Evolutionary conservation across 2,113 vertebrate species (phyloP), one percentile per base, ranked within the genome.

Genomic region (Pluvianellus socialis): DNA sequence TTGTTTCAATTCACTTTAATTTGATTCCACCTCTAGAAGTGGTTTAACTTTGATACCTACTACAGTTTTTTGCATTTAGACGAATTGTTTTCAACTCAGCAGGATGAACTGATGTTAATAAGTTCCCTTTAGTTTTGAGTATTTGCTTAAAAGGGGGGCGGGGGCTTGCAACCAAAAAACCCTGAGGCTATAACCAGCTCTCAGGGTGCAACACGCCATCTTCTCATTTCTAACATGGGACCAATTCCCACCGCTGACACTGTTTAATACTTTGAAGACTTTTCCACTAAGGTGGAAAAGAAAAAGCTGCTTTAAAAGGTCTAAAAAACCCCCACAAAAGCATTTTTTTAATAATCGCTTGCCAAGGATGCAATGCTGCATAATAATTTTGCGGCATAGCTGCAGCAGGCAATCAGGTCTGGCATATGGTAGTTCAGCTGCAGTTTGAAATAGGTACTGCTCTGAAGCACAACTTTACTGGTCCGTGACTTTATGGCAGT

Each of bases 401-500:
- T 94, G 76, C 62, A 94, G 82, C 82, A 95, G 73, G 68, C 58
- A 89, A 84, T 84, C 75, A 80, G 83, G 80, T 88, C 4, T 79
- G 73, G 80, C 42, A 44, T 44, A 74, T 13, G 26, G 59, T 38
- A 91, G 96, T 74, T 95, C 91, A 86, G 59, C 61, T 49, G 28
- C 65, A 91, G 84, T 82, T 20, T 92, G 87, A 44, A 74, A 90
- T 2, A 87, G 72, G 80, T 30, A 55, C 49, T 35, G 49, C 42
- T 96, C 35, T 94, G 79, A 95, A 94, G 87, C 83, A 56, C 77
- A 53, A 66, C 89, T 93, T 65, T 79, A 65, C 87, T 85, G 67
- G 62, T 96, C 66, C 80, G 38, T 2, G 15, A 79, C 68, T 94
- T 79, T 62, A 77, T 16, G 65, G 80, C 52, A 85, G 65, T 47